phyloP scores from a whole-genome alignment of 2,113 vertebrate species.

The Ochotona princeps region DNA sequence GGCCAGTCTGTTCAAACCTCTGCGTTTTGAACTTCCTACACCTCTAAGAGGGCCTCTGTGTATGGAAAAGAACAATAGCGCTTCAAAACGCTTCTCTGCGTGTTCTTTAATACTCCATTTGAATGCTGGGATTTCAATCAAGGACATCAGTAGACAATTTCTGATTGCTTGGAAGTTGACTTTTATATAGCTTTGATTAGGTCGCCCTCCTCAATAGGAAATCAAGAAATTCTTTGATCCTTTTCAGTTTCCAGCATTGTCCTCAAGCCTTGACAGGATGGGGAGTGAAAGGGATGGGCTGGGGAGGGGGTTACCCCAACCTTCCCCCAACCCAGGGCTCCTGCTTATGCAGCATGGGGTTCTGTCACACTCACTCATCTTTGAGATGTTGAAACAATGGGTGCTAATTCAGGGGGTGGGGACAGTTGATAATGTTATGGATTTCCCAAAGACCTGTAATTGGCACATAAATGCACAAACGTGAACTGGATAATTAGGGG shows the following conservation, averaged over 20 bases:
- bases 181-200: constrained; percentile 68
- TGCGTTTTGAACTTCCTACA: constrained; percentile 72
- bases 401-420: constrained; percentile 76
- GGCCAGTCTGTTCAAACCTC: constrained; percentile 46
- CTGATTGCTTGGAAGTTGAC: constrained; percentile 66
- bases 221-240: constrained; percentile 75
- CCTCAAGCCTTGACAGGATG: neutral
- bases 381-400: constrained; percentile 75
- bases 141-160: constrained; percentile 6
- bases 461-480: constrained; percentile 72
- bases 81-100: constrained; percentile 72
- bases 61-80: constrained; percentile 75
- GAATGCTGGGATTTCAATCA: constrained; percentile 72
- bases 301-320: neutral
- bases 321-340: neutral
- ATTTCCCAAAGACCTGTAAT: constrained; percentile 74
- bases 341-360: neutral
- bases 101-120: constrained; percentile 73
- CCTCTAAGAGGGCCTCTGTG: constrained; percentile 55
- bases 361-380: constrained; percentile 35
- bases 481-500: constrained; percentile 75
- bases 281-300: neutral
- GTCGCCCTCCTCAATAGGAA: constrained; percentile 72
- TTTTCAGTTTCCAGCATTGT: constrained; percentile 63
- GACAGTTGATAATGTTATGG: constrained; percentile 67